phyloP scores from a whole-genome alignment of 2,888 invertebrate genomes.

The Clivina fossor region DNA sequence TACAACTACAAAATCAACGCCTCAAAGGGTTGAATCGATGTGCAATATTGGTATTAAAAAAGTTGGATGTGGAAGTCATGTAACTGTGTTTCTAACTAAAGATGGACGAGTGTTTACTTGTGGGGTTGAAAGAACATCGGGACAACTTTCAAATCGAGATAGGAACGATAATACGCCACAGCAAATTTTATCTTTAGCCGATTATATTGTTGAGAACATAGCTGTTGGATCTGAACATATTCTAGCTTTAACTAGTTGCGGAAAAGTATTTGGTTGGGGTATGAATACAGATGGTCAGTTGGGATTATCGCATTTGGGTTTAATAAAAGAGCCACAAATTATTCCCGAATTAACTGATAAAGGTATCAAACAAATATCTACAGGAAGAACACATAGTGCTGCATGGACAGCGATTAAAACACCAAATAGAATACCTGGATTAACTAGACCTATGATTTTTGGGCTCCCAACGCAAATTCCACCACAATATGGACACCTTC shows the following conservation, averaged over 20 bases:
- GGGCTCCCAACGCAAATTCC: slow-evolving; percentile 60
- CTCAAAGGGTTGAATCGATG: slow-evolving; percentile 59
- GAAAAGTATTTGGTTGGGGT: slow-evolving; percentile 65
- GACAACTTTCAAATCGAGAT: slow-evolving; percentile 57
- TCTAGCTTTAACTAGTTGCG: slow-evolving; percentile 58
- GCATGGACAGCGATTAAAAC: slow-evolving; percentile 63
- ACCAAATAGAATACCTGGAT: slow-evolving; percentile 56
- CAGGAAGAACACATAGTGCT: slow-evolving; percentile 64
- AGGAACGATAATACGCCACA: slow-evolving; percentile 58
- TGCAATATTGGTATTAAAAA: slow-evolving; percentile 59
- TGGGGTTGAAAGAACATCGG: slow-evolving; percentile 62
- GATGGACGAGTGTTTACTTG: slow-evolving; percentile 63
- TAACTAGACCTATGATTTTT: slow-evolving; percentile 55
- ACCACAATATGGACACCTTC: slow-evolving; percentile 59
- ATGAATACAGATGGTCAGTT: slow-evolving; percentile 65
- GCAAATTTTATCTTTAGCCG: slow-evolving; percentile 54
- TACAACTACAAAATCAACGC: slow-evolving; percentile 53
- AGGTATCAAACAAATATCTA: slow-evolving; percentile 62
- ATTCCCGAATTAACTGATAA: slow-evolving; percentile 57
- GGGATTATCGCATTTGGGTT: slow-evolving; percentile 59
- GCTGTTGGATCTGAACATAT: slow-evolving; percentile 65
- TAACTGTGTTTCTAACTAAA: slow-evolving; percentile 63
- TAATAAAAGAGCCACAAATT: slow-evolving; percentile 57
- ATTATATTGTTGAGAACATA: slow-evolving; percentile 59
- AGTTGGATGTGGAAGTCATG: slow-evolving; percentile 65